phyloP scores from a whole-genome alignment of 2,113 vertebrate genomes.

The Ciconia stormi region DNA sequence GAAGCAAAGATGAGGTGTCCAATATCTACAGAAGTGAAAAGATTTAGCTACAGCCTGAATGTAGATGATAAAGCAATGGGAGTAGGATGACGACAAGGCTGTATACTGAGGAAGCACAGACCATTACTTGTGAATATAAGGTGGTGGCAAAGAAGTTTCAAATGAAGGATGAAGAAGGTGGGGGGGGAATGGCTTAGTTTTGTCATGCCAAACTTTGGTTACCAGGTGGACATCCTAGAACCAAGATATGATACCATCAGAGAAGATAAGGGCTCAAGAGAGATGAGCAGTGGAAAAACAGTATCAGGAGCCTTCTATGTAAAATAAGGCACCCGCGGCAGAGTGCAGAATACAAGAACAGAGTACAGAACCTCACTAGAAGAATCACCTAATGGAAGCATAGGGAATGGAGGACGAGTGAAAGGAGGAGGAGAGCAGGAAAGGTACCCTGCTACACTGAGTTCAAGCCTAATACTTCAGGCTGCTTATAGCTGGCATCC shows the following conservation, averaged over 20 bases:
- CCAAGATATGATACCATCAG: not conserved
- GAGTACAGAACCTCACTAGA: not conserved
- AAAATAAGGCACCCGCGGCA: accelerated
- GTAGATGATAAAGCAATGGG: not conserved
- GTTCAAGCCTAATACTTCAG: not conserved
- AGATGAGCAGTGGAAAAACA: not conserved
- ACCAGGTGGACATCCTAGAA: not conserved
- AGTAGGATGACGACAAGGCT: not conserved
- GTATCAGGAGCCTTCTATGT: not conserved
- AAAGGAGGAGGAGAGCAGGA: not conserved
- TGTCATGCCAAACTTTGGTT: not conserved
- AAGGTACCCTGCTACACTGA: not conserved
- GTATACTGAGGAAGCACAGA: not conserved
- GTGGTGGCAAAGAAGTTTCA: not conserved
- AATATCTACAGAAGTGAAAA: not conserved
- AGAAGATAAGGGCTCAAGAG: not conserved
- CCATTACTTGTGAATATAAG: not conserved
- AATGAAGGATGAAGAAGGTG: not conserved
- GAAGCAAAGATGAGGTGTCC: not conserved
- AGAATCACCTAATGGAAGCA: not conserved
- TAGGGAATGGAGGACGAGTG: accelerated
- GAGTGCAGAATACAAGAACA: not conserved
- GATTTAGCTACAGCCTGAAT: not conserved
- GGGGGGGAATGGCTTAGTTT: not conserved
- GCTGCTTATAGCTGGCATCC: not conserved